Conservation (phyloP, 2,113 vertebrate species). For the Melierax canorus region DNA sequence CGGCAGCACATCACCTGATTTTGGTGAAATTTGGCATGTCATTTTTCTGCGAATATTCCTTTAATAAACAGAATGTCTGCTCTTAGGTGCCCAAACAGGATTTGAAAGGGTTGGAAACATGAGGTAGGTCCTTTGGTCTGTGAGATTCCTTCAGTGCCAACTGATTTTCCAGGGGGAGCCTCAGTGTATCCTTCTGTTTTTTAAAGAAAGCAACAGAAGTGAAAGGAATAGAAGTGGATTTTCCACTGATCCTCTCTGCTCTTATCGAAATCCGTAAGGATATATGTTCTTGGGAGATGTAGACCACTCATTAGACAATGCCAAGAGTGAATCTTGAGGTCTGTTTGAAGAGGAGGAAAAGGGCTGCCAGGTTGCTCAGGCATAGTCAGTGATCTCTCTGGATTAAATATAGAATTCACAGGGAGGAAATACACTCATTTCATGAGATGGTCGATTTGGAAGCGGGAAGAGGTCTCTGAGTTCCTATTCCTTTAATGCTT, state of each 20-base stretch:
- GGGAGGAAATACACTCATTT: slow-evolving; percentile 50
- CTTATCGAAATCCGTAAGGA: background rate
- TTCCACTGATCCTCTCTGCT: slow-evolving; percentile 37
- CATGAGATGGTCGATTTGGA: slow-evolving; percentile 54
- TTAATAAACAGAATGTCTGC: background rate
- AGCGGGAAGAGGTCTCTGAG: slow-evolving; percentile 44
- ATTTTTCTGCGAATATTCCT: background rate
- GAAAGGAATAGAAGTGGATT: slow-evolving; percentile 9
- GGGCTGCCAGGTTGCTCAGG: slow-evolving; percentile 28
- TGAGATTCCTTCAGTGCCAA: background rate
- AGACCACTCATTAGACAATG: slow-evolving; percentile 9
- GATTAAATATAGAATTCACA: slow-evolving; percentile 52
- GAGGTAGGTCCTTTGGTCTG: background rate
- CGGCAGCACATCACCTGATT: background rate
- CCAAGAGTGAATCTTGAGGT: slow-evolving; percentile 26
- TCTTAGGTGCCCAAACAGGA: background rate
- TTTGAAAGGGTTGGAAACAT: background rate
- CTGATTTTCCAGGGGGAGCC: slow-evolving; percentile 31
- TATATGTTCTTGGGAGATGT: background rate
- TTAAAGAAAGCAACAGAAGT: slow-evolving; percentile 14
- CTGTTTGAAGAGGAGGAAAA: slow-evolving; percentile 56
- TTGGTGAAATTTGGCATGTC: background rate
- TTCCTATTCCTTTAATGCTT: slow-evolving; percentile 63
- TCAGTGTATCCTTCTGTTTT: slow-evolving; percentile 3
- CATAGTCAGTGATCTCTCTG: slow-evolving; percentile 34